phyloP scores from a whole-genome alignment of 2,888 invertebrate species.

The Pseudococcus jackbeardsleyi region DNA sequence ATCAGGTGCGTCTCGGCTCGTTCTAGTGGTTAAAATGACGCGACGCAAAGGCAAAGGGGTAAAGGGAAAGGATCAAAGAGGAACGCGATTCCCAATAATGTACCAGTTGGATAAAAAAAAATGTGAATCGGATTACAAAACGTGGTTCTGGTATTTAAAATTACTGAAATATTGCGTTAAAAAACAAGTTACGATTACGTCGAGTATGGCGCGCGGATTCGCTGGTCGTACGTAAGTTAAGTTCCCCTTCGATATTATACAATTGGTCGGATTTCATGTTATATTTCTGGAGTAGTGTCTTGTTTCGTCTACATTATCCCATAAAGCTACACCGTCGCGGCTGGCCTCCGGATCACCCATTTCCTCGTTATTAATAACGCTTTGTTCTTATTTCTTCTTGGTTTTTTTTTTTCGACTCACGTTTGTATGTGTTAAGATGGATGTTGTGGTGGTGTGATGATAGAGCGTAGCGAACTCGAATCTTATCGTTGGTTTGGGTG shows the following conservation, averaged over 20 bases:
- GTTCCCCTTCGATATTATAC: constrained; percentile 35
- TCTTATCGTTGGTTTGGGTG: background rate
- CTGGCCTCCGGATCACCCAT: background rate
- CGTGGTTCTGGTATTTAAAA: constrained; percentile 1
- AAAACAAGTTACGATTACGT: constrained; percentile 1
- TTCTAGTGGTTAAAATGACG: background rate
- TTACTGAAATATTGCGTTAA: constrained; percentile 4
- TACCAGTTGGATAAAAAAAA: background rate
- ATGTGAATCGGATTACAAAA: background rate
- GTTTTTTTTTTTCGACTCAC: background rate
- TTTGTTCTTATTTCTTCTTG: constrained; percentile 25
- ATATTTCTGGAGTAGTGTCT: constrained; percentile 41
- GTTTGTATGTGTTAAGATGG: background rate
- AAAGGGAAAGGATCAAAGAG: background rate
- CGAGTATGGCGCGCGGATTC: background rate
- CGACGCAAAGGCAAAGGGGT: background rate
- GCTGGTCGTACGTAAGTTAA: background rate
- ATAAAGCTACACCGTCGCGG: constrained; percentile 13
- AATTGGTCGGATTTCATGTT: constrained; percentile 27
- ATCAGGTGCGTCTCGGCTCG: background rate
- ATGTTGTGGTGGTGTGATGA: background rate
- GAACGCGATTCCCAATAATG: constrained; percentile 6
- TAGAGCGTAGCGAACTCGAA: background rate
- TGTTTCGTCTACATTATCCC: constrained; percentile 46
- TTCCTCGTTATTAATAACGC: constrained; percentile 41